phyloP scores from a whole-genome alignment of 1,140 invertebrate genomes.

The Hetaerina americana region DNA sequence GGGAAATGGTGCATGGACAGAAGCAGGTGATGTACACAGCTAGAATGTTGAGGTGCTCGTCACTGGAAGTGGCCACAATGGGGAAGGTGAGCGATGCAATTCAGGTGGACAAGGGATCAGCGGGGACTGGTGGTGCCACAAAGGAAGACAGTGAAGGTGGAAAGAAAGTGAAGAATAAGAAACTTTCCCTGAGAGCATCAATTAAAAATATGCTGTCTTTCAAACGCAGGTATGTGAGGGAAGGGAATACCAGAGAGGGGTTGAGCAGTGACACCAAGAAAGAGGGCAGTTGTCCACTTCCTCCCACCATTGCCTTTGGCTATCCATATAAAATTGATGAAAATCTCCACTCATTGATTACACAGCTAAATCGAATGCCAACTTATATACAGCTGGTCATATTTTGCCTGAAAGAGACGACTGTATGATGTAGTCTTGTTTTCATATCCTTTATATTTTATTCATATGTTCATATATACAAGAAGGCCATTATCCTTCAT shows the following conservation, averaged over 20 bases:
- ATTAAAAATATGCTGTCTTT: slow-evolving; percentile 24
- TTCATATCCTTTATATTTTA: too few relatives aligned
- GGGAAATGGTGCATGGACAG: background rate
- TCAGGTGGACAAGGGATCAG: background rate
- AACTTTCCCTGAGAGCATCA: slow-evolving; percentile 20
- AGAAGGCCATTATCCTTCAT: too few relatives aligned
- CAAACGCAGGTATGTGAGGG: slow-evolving; percentile 26
- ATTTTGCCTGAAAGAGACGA: slow-evolving; percentile 18
- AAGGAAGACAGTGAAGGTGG: slow-evolving; percentile 7
- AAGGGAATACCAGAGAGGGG: slow-evolving; percentile 9
- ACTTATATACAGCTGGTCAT: slow-evolving; percentile 17
- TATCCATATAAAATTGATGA: slow-evolving; percentile 8
- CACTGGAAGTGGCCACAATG: background rate
- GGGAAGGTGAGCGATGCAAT: background rate
- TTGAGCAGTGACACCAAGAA: background rate
- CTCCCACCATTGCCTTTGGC: background rate
- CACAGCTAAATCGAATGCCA: slow-evolving; percentile 18
- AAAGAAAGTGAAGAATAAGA: slow-evolving; percentile 17
- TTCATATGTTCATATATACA: too few relatives aligned
- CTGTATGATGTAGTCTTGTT: too few relatives aligned
- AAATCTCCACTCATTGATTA: slow-evolving; percentile 14
- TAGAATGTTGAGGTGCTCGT: background rate
- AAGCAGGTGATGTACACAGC: background rate
- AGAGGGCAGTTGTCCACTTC: background rate
- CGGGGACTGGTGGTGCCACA: background rate